These are phyloP conservation scores for Hypercompe scribonia DNA, from an alignment of 2,888 invertebrate species.

Conservation along the genomic window DNA sequence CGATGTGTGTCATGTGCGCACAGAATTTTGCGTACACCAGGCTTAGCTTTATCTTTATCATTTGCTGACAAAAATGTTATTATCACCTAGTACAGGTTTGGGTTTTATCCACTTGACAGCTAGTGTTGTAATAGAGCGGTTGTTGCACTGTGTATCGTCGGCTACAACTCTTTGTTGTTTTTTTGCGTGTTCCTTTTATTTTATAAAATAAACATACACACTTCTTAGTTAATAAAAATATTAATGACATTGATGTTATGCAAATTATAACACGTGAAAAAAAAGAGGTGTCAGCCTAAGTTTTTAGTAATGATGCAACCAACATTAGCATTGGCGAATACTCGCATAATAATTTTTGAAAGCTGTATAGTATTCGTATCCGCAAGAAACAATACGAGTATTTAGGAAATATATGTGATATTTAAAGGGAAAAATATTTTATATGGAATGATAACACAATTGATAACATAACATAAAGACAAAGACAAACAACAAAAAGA, in stretches of 20 bases:
- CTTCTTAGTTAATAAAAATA: neutral
- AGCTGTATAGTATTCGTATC: neutral
- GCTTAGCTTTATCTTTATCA: slow-evolving; percentile 40
- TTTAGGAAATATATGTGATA: neutral
- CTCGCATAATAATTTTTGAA: slow-evolving; percentile 1
- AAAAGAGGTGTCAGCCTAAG: neutral
- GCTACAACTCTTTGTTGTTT: neutral
- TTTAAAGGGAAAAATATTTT: neutral
- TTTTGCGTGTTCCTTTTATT: neutral
- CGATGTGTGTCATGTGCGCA: slow-evolving; percentile 31
- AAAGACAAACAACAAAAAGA: neutral
- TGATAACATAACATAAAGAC: neutral
- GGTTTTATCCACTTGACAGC: slow-evolving; percentile 43
- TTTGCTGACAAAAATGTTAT: slow-evolving; percentile 51
- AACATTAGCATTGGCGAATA: neutral
- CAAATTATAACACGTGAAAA: neutral
- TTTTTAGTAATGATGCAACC: slow-evolving; percentile 1
- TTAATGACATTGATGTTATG: neutral
- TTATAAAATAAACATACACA: neutral
- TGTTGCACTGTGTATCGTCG: neutral
- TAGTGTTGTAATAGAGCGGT: slow-evolving; percentile 8
- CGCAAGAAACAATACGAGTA: neutral
- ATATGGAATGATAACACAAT: neutral
- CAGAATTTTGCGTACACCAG: slow-evolving; percentile 21
- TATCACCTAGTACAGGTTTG: slow-evolving; percentile 53